Evolutionary conservation across 2,888 invertebrate genomes (phyloP).

Genomic region (Hyposoter didymator): DNA sequence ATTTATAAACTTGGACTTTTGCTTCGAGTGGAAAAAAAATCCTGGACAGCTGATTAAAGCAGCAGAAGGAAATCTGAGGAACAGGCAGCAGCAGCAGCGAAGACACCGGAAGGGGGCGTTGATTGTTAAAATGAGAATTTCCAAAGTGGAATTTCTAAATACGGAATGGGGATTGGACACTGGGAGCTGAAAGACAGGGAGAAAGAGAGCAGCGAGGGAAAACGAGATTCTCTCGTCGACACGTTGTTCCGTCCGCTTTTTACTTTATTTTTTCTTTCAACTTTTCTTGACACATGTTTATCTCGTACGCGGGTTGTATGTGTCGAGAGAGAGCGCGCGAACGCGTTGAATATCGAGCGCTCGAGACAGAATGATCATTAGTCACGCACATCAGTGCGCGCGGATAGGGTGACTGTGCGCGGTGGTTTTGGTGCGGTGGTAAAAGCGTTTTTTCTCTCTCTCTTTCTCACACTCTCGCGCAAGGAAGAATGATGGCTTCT

Average conservation of each 20-base stretch:
- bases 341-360: conserved; percentile 68
- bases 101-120: conserved; percentile 56
- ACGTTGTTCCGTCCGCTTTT: conserved; percentile 58
- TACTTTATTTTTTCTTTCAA: conserved; percentile 41
- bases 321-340: conserved; percentile 35
- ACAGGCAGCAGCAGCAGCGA: not conserved
- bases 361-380: conserved; percentile 68
- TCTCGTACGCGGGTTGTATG: conserved; percentile 62
- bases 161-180: conserved; percentile 19
- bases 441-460: conserved; percentile 65
- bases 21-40: not conserved
- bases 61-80: conserved; percentile 28
- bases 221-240: conserved; percentile 61
- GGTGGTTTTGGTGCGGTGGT: conserved; percentile 57
- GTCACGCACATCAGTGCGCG: conserved; percentile 61
- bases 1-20: not conserved
- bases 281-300: conserved; percentile 68
- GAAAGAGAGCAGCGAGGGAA: conserved; percentile 19
- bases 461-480: conserved; percentile 62
- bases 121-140: conserved; percentile 60
- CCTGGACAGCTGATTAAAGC: conserved; percentile 10
- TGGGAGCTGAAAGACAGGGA: not conserved
- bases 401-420: conserved; percentile 50
- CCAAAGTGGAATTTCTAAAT: conserved; percentile 61
- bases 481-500: conserved; percentile 65